phyloP scores from a whole-genome alignment of 2,888 invertebrate genomes.

The Diarsia dahlii region DNA sequence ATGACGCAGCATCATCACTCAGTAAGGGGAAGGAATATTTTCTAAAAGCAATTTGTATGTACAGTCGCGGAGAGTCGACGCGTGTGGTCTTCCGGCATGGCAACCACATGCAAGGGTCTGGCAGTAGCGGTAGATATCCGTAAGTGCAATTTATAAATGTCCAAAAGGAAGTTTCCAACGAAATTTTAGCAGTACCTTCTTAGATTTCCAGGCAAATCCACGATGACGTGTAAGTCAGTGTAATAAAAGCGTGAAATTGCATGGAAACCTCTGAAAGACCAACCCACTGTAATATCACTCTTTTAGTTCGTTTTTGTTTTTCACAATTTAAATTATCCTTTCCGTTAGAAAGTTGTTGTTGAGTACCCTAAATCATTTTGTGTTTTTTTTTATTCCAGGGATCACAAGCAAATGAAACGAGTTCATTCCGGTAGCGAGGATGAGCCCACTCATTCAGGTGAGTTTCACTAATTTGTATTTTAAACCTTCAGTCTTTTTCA shows the following conservation, averaged over 20 bases:
- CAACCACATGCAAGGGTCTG: constrained; percentile 93
- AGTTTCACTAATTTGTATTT: constrained; percentile 45
- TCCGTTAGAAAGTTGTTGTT: background rate
- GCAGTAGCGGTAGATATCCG: constrained; percentile 93
- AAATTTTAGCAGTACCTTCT: constrained; percentile 23
- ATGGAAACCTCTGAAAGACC: constrained; percentile 56
- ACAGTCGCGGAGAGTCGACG: constrained; percentile 94
- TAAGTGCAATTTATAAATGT: constrained; percentile 86
- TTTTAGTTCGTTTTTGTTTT: background rate
- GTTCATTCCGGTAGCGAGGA: constrained; percentile 94
- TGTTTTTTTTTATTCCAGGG: constrained; percentile 89
- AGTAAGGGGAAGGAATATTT: constrained; percentile 19
- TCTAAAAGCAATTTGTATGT: constrained; percentile 68
- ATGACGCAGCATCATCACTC: constrained; percentile 26
- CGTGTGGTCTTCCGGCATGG: constrained; percentile 94
- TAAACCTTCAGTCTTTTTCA: too few species aligned
- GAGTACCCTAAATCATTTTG: background rate
- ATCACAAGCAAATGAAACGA: constrained; percentile 96
- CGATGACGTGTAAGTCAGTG: constrained; percentile 58
- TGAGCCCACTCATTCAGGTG: constrained; percentile 94
- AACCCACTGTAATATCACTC: background rate
- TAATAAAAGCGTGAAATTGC: constrained; percentile 63
- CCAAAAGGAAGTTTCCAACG: constrained; percentile 13
- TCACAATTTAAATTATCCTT: background rate
- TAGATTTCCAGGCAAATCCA: constrained; percentile 61